Percentiles rank a stretch among this genome's conserved stretches.
These are phyloP conservation scores for Lutraria lutraria DNA, from an alignment of 2,888 invertebrate genomes.

Conservation along the genomic window DNA sequence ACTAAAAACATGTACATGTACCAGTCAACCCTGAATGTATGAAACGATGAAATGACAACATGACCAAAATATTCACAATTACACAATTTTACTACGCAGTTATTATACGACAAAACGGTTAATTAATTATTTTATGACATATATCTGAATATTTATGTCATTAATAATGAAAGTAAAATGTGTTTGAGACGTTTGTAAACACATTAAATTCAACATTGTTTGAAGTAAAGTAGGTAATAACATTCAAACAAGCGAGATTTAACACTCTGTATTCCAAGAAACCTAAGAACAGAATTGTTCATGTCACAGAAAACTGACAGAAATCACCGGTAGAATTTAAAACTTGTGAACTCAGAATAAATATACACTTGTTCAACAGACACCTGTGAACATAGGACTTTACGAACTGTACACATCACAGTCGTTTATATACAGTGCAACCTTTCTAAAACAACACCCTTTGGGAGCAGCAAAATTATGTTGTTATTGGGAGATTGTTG, in stretches of 20 bases:
- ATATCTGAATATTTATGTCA: constrained; percentile 6
- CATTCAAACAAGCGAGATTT: not conserved
- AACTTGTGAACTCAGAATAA: too few species aligned
- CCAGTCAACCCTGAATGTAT: not conserved
- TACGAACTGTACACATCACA: too few species aligned
- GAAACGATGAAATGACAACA: not conserved
- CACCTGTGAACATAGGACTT: too few species aligned
- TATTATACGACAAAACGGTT: not conserved
- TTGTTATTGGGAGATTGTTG: too few species aligned
- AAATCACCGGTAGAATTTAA: not conserved
- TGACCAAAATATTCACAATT: not conserved
- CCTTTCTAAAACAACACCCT: too few species aligned
- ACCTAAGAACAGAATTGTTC: not conserved
- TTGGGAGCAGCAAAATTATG: too few species aligned
- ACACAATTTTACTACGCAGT: not conserved
- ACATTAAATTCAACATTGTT: not conserved
- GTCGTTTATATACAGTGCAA: too few species aligned
- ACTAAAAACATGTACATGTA: not conserved
- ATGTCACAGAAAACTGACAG: not conserved
- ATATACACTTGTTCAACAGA: too few species aligned
- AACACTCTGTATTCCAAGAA: not conserved
- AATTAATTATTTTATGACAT: constrained; percentile 23
- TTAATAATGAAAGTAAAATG: constrained; percentile 10
- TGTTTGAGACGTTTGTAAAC: not conserved
- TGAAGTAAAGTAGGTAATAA: not conserved